Conservation (phyloP, 1,140 invertebrate species). For the Nasonia giraulti region DNA sequence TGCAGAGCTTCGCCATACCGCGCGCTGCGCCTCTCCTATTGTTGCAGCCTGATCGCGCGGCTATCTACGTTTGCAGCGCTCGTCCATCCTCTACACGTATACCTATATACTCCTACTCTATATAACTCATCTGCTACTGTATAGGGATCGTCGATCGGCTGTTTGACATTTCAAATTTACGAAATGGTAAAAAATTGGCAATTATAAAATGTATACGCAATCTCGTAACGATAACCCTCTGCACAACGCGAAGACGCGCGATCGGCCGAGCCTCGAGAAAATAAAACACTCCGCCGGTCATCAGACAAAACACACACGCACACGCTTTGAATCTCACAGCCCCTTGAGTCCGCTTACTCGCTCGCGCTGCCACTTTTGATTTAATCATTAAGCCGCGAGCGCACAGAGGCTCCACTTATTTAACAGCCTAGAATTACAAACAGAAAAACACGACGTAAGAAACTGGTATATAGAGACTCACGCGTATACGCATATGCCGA, state of each 20-base stretch:
- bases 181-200: too few relatives aligned
- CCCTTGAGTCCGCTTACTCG: background rate
- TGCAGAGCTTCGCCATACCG: constrained; percentile 47
- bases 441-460: background rate
- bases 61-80: constrained; percentile 3
- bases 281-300: background rate
- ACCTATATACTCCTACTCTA: background rate
- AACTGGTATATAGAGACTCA: background rate
- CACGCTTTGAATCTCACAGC: background rate
- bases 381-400: background rate
- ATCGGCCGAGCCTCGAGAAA: background rate
- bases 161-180: too few relatives aligned
- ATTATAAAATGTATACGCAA: too few relatives aligned
- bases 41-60: background rate
- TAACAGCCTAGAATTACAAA: constrained; percentile 8
- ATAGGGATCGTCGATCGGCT: too few relatives aligned
- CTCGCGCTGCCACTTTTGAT: background rate
- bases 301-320: background rate
- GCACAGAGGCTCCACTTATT: background rate
- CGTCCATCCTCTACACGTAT: background rate
- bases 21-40: constrained; percentile 27
- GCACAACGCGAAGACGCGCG: too few relatives aligned
- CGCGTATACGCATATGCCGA: background rate
- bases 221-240: too few relatives aligned
- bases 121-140: too few relatives aligned